Percentiles rank a stretch among this genome's conserved stretches.
These are phyloP conservation scores for Leptobrachium ailaonicum DNA, from an alignment of 2,113 vertebrate genomes.

Conservation along the genomic window DNA sequence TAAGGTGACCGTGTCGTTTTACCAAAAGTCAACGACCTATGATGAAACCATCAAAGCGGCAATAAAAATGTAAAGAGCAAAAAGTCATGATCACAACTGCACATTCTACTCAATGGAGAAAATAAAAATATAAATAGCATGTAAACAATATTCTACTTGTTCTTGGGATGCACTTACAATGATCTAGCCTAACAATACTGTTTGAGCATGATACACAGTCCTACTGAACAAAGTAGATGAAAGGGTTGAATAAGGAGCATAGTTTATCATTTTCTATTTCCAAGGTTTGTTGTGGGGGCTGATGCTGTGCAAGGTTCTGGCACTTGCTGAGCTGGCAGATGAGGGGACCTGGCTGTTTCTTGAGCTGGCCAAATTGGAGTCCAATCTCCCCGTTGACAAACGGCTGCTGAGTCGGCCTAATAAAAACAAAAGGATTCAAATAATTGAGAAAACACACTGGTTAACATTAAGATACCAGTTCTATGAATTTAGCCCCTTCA, in stretches of 20 bases:
- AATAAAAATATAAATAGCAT: constrained; percentile 7
- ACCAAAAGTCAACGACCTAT: too few relatives aligned
- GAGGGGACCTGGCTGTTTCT: constrained; percentile 63
- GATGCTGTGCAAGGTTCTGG: constrained; percentile 63
- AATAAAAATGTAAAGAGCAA: too few relatives aligned
- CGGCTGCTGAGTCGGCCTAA: constrained; percentile 76
- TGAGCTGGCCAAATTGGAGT: constrained; percentile 58
- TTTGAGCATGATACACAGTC: constrained; percentile 17
- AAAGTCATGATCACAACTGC: too few relatives aligned
- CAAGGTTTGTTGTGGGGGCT: constrained; percentile 72
- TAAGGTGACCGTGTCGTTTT: too few relatives aligned
- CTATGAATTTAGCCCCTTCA: too few relatives aligned
- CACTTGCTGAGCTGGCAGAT: constrained; percentile 16
- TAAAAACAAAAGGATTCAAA: background rate
- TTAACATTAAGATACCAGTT: too few relatives aligned
- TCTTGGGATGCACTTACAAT: background rate
- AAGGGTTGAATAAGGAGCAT: constrained; percentile 53
- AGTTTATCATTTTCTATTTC: constrained; percentile 70
- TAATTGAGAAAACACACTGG: too few relatives aligned
- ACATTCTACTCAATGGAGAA: background rate
- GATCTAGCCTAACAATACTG: constrained; percentile 34
- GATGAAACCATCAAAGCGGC: too few relatives aligned
- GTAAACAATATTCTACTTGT: constrained; percentile 33
- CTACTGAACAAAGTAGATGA: constrained; percentile 35
- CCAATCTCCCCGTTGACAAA: constrained; percentile 63